These are phyloP conservation scores for Esox niger DNA, from an alignment of 2,113 vertebrate species.

Conservation along the genomic window DNA sequence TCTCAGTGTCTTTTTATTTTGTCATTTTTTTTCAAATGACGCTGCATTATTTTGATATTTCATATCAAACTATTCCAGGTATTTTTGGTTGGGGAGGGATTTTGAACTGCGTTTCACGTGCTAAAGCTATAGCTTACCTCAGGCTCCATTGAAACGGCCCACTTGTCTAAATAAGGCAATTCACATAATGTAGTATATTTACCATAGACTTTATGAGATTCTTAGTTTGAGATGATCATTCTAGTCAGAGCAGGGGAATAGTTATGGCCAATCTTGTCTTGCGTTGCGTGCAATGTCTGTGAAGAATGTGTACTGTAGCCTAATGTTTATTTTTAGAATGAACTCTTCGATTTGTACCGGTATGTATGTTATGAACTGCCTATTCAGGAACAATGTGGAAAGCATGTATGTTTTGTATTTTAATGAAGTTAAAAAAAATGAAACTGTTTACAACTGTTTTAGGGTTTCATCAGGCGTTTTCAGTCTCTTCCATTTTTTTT, in stretches of 20 bases:
- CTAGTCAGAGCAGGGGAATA: conserved; percentile 46
- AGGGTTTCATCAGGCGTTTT: conserved; percentile 36
- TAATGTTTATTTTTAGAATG: conserved; percentile 47
- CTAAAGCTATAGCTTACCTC: conserved; percentile 71
- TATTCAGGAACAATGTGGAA: conserved; percentile 51
- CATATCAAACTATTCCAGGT: conserved; percentile 23
- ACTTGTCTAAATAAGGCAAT: conserved; percentile 51
- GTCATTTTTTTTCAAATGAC: conserved; percentile 31
- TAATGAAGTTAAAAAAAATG: conserved; percentile 34
- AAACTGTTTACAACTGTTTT: conserved; percentile 45
- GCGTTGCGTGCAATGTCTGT: conserved; percentile 58
- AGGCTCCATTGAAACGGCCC: conserved; percentile 63
- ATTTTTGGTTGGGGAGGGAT: conserved; percentile 43
- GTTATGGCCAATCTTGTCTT: conserved; percentile 60
- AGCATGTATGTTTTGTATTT: conserved; percentile 64
- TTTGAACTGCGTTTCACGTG: conserved; percentile 57
- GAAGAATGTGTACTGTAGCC: conserved; percentile 55
- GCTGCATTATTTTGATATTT: conserved; percentile 28
- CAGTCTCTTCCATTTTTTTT: conserved; percentile 44
- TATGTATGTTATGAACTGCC: conserved; percentile 51
- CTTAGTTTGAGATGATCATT: conserved; percentile 52
- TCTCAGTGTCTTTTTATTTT: conserved; percentile 32
- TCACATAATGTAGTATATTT: conserved; percentile 17
- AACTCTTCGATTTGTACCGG: conserved; percentile 50
- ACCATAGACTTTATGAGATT: conserved; percentile 44